Percentiles rank a stretch among this genome's conserved stretches.
Conservation (phyloP, 2,888 invertebrate genomes). For the Melinaea menophilus region DNA sequence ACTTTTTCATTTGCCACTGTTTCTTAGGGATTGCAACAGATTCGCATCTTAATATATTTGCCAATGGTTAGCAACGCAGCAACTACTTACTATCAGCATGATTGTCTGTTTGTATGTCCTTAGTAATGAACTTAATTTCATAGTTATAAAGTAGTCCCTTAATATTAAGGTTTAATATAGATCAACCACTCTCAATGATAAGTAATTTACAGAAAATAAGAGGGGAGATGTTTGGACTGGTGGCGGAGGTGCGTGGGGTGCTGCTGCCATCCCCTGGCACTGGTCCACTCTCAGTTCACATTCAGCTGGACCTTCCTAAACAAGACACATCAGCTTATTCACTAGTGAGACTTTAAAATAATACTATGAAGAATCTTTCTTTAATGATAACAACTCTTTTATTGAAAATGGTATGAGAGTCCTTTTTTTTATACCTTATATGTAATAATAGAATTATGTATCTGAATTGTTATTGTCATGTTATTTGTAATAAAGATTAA, state of each 20-base stretch:
- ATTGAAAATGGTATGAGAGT: too few species aligned
- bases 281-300: slow-evolving; percentile 21
- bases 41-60: too few species aligned
- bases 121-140: too few species aligned
- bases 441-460: neutral
- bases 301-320: slow-evolving; percentile 15
- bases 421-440: neutral
- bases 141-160: too few species aligned
- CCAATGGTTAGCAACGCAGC: too few species aligned
- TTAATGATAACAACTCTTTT: too few species aligned
- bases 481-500: neutral
- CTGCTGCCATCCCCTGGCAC: slow-evolving; percentile 30
- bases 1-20: too few species aligned
- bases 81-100: too few species aligned
- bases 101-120: too few species aligned
- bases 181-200: neutral
- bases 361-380: neutral
- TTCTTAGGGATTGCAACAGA: too few species aligned
- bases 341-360: slow-evolving; percentile 19
- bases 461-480: too few species aligned
- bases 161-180: too few species aligned
- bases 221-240: slow-evolving; percentile 75
- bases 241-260: slow-evolving; percentile 47
- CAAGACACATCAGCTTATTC: slow-evolving; percentile 16
- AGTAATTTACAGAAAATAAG: slow-evolving; percentile 50